A percentile compares a stretch with the other conserved stretches of the same genome.
Evolutionary conservation across 2,113 vertebrate species (phyloP).

Genomic region (Orientallactaga bullata): DNA sequence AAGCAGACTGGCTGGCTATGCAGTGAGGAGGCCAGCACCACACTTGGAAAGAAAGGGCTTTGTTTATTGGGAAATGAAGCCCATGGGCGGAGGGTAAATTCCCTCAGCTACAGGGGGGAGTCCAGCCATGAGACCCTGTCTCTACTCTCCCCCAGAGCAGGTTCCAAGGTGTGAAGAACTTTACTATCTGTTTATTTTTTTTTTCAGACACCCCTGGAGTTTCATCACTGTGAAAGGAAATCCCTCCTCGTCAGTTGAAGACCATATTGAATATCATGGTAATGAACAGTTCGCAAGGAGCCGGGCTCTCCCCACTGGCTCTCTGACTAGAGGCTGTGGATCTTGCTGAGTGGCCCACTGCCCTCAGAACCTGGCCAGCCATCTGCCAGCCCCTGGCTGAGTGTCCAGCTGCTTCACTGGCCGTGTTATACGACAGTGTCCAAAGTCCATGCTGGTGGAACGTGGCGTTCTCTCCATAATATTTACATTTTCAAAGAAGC

Average conservation of each 20-base stretch:
- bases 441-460: neutral
- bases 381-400: neutral
- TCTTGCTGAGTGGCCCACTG: neutral
- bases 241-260: slow-evolving; percentile 91
- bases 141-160: too few relatives aligned
- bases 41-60: neutral
- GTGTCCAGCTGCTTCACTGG: neutral
- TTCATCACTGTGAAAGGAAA: slow-evolving; percentile 95
- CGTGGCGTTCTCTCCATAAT: rapidly evolving
- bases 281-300: slow-evolving; percentile 20
- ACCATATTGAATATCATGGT: slow-evolving; percentile 96
- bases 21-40: neutral
- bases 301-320: rapidly evolving
- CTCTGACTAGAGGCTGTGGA: neutral
- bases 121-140: rapidly evolving
- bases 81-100: rapidly evolving
- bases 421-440: rapidly evolving
- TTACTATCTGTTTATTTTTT: neutral
- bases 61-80: neutral
- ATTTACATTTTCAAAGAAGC: neutral
- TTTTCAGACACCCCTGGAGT: slow-evolving; percentile 95
- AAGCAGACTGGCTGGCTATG: neutral
- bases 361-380: neutral
- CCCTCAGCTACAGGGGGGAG: too few relatives aligned
- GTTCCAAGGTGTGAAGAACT: neutral